These are phyloP conservation scores for Paramuricea clavata DNA, from an alignment of 92 coral and sea anemone species.

Conservation along the genomic window DNA sequence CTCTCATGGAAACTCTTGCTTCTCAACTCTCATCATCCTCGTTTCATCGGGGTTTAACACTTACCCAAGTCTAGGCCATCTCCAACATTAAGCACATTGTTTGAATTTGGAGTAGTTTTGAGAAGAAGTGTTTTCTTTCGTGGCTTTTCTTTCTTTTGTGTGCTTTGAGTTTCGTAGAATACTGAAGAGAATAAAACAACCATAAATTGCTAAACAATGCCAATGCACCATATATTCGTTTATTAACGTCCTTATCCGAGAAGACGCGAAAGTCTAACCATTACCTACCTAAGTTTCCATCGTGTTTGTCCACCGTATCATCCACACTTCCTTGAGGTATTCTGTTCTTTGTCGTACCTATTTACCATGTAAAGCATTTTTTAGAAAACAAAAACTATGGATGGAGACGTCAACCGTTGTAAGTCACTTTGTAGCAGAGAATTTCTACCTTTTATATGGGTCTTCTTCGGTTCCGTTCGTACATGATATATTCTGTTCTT, in stretches of 20 bases:
- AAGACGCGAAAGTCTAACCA: background rate
- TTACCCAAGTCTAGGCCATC: slow-evolving; percentile 45
- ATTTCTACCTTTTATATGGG: background rate
- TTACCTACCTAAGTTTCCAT: slow-evolving; percentile 1
- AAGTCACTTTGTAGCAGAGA: background rate
- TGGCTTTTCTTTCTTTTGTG: background rate
- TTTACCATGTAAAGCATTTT: background rate
- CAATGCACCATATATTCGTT: no score
- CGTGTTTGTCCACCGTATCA: background rate
- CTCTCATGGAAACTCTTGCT: no score
- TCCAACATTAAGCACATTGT: background rate
- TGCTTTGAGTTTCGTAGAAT: slow-evolving; percentile 24
- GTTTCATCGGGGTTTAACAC: no score
- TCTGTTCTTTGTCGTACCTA: background rate
- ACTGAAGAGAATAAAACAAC: background rate
- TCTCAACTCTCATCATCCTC: no score
- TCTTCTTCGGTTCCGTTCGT: background rate
- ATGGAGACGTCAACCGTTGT: background rate
- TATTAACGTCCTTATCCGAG: no score
- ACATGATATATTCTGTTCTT: background rate
- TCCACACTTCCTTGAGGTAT: background rate
- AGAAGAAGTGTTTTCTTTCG: background rate
- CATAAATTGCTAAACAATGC: no score
- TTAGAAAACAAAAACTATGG: background rate
- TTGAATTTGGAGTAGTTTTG: background rate